These are phyloP conservation scores for Nephrotoma guestfalica DNA, from an alignment of 2,888 invertebrate species.

Conservation along the genomic window DNA sequence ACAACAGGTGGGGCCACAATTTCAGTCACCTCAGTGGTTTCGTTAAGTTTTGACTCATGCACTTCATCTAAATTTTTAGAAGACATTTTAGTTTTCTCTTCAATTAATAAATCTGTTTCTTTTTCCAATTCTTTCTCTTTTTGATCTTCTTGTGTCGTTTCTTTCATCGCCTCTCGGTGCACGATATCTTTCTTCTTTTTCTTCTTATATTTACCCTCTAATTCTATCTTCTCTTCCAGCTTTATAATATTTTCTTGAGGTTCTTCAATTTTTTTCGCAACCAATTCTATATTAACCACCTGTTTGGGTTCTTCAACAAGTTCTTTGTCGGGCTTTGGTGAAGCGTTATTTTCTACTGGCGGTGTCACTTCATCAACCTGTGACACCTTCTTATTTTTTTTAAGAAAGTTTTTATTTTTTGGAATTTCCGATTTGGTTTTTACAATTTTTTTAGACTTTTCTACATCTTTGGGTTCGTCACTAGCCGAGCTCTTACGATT, in stretches of 20 bases:
- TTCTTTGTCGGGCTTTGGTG: neutral
- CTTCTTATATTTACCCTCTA: neutral
- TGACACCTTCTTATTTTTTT: neutral
- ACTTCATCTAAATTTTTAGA: neutral
- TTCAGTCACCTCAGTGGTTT: neutral
- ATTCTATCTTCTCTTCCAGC: constrained; percentile 3
- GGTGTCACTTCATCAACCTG: neutral
- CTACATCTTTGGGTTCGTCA: constrained; percentile 4
- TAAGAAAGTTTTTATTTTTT: neutral
- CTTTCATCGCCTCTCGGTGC: neutral
- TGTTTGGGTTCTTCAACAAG: neutral
- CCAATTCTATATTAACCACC: neutral
- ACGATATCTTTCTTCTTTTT: neutral
- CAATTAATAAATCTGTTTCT: neutral
- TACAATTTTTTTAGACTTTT: neutral
- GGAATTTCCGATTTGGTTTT: neutral
- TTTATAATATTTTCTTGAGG: neutral
- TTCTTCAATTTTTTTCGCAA: constrained; percentile 3
- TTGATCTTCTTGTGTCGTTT: neutral
- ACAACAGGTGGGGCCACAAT: neutral
- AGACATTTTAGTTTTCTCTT: neutral
- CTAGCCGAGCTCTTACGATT: neutral
- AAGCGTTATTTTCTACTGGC: neutral
- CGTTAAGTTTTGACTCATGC: neutral
- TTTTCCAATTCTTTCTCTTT: neutral